Evolutionary conservation across 2,113 vertebrate genomes (phyloP), one percentile per base, ranked within the genome.

Genomic region (Chionomys nivalis): DNA sequence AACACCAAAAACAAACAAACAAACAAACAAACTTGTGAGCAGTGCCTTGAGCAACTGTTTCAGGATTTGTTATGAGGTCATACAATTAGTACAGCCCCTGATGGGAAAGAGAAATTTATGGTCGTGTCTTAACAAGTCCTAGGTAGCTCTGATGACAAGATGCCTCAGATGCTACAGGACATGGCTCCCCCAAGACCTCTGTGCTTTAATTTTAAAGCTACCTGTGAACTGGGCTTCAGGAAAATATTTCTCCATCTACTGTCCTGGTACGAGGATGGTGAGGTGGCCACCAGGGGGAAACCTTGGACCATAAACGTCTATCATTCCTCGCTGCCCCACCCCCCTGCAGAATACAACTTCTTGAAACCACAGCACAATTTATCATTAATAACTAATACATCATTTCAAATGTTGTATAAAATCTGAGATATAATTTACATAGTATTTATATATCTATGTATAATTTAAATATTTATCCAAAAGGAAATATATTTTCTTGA

Each of bases 281-380:
- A 49, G 0, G 0, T 8, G 9, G 4, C 83, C 97, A 98, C 97
- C 96, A 98, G 97, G 87, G 94, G 97, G 97, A 96, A 97, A 89
- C 61, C 86, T 97, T 97, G 96, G 88, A 97, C 93, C 94, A 95
- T 78, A 58, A 92, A 98, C 92, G 36, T 76, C 36, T 55, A 39
- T 72, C 7, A 63, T 0, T 0, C 4, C 42, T 77, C 23, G 0
- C 36, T 42, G n/a, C n/a, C n/a, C n/a, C 49, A 52, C 11, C 49
- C 49, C 49, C 68, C 42, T 9, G 5, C 39, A 8, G 82, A 21
- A 0, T 33, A 10, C 47, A 55, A 4, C 8, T 23, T 36, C 42
- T 14, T 87, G 21, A 66, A 86, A 68, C 2, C 42, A 23, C 19
- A 70, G 82, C 4, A 65, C 26, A 66, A 47, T 42, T 89, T 72